Conservation (phyloP, 2,113 vertebrate species). For the Callospermophilus lateralis region DNA sequence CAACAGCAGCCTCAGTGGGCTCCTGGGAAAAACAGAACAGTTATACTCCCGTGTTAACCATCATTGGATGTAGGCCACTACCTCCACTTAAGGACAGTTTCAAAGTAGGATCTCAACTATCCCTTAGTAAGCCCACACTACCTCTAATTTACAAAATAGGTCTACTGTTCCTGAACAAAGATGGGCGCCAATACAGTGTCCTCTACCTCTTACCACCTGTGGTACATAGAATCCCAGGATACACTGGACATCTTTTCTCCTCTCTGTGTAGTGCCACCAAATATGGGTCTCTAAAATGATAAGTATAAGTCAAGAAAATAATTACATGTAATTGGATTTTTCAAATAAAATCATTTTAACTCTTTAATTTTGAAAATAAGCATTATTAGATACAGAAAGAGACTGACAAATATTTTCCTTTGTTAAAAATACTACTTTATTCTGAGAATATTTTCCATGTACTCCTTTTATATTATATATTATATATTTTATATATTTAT, state of each 20-base stretch:
- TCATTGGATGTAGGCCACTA: background rate
- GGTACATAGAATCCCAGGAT: background rate
- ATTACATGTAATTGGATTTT: background rate
- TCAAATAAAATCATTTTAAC: background rate
- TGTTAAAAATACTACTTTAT: background rate
- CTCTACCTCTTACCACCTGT: background rate
- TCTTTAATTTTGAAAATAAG: slow-evolving; percentile 20
- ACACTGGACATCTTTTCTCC: background rate
- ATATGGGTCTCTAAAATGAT: background rate
- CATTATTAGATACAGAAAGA: background rate
- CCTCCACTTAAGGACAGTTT: background rate
- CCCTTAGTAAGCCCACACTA: background rate
- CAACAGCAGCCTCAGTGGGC: background rate
- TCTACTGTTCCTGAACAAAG: background rate
- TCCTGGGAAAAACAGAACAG: background rate
- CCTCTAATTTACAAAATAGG: background rate
- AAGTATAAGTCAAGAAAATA: background rate
- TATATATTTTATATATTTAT: too few species aligned
- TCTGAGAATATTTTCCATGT: background rate
- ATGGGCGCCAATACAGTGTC: background rate
- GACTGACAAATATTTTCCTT: background rate
- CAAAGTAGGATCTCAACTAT: background rate
- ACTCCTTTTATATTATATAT: background rate
- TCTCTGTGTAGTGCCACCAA: background rate
- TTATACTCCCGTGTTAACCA: background rate